A percentile compares a stretch with the other conserved stretches of the same genome.
phyloP scores from a whole-genome alignment of 2,113 vertebrate species.

The Acrocephalus arundinaceus region DNA sequence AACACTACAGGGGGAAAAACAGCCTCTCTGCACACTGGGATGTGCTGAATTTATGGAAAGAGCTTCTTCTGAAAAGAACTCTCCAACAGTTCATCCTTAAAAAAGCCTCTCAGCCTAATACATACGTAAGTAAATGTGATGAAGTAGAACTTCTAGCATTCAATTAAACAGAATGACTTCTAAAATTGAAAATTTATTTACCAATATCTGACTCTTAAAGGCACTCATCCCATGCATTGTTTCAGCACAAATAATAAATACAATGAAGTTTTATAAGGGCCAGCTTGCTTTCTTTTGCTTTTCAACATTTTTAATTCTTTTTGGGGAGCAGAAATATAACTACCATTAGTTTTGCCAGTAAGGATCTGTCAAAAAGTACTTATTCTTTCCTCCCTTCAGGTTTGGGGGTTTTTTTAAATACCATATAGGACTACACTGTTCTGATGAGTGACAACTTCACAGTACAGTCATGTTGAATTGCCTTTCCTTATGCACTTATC shows the following conservation, averaged over 20 bases:
- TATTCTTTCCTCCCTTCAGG: background rate
- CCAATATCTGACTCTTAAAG: background rate
- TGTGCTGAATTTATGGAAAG: background rate
- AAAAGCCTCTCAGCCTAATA: background rate
- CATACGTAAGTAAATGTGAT: background rate
- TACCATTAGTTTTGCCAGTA: background rate
- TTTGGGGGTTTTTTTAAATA: background rate
- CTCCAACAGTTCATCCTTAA: background rate
- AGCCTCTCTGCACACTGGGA: background rate
- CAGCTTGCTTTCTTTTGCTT: constrained; percentile 19
- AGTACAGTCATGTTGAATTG: background rate
- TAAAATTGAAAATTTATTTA: background rate
- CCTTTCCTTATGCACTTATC: background rate
- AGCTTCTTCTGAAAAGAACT: background rate
- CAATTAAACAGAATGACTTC: background rate
- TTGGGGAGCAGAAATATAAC: background rate
- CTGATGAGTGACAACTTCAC: background rate
- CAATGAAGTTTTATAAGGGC: background rate
- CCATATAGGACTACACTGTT: background rate
- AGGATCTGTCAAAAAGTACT: background rate
- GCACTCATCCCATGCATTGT: background rate
- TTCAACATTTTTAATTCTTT: background rate
- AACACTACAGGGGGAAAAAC: background rate
- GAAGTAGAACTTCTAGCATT: background rate
- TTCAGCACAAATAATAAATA: background rate